These are phyloP conservation scores for Campopleginae sp. DNA, from an alignment of 2,888 invertebrate species.

Conservation along the genomic window DNA sequence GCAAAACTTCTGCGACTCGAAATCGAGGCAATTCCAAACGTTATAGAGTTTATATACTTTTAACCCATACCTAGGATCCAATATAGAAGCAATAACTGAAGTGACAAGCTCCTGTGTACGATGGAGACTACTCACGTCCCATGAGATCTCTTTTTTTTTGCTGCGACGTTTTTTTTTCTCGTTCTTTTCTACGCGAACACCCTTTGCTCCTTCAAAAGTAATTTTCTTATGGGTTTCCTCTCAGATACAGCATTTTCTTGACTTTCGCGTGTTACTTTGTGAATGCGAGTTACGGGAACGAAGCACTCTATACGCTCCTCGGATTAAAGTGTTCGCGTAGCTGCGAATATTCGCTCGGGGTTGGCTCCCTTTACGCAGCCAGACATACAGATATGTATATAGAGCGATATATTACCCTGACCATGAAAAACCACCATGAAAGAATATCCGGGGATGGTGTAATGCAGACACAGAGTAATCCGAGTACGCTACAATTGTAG, in stretches of 20 bases:
- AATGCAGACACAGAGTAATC: conserved; percentile 31
- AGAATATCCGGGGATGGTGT: conserved; percentile 20
- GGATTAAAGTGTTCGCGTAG: conserved; percentile 60
- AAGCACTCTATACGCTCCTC: conserved; percentile 53
- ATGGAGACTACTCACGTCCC: conserved; percentile 51
- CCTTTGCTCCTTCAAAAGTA: conserved; percentile 72
- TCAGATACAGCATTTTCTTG: conserved; percentile 66
- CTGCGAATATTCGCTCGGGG: conserved; percentile 50
- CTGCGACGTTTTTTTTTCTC: conserved; percentile 37
- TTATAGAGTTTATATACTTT: conserved; percentile 10
- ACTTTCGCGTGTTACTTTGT: conserved; percentile 51
- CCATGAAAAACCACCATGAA: conserved; percentile 38
- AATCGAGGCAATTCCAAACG: conserved; percentile 39
- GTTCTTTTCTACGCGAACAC: conserved; percentile 56
- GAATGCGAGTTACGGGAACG: conserved; percentile 65
- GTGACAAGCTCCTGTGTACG: conserved; percentile 68
- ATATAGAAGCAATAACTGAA: conserved; percentile 79
- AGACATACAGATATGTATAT: conserved; percentile 1
- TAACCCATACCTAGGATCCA: conserved; percentile 69
- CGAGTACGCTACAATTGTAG: conserved; percentile 45
- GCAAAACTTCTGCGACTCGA: conserved; percentile 25
- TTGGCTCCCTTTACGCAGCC: conserved; percentile 18
- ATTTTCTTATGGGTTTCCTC: conserved; percentile 76
- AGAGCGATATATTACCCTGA: conserved; percentile 20
- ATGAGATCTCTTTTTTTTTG: conserved; percentile 50